phyloP scores from a whole-genome alignment of 2,888 invertebrate species.

The Cryptosula pallasiana region DNA sequence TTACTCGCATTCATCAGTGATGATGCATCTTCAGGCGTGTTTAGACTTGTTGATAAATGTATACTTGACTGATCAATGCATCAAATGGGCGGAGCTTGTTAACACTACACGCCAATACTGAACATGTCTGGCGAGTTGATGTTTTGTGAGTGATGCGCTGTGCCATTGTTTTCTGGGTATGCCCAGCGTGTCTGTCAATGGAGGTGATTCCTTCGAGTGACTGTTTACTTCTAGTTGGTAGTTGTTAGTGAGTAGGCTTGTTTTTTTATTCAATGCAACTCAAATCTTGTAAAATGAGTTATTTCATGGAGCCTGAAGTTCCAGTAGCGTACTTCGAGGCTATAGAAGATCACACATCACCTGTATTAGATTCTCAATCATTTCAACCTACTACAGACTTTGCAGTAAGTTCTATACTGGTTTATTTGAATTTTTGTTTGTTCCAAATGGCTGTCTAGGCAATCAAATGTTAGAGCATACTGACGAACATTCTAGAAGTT shows the following conservation, averaged over 20 bases:
- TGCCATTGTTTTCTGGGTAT: neutral
- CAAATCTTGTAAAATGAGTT: neutral
- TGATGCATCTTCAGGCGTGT: too few species aligned
- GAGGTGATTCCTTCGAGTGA: neutral
- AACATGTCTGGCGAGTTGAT: too few species aligned
- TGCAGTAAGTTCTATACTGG: neutral
- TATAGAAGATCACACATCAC: neutral
- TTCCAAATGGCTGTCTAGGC: too few species aligned
- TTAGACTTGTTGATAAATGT: too few species aligned
- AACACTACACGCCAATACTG: too few species aligned
- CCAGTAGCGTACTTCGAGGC: neutral
- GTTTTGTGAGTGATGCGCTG: too few species aligned
- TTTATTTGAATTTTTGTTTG: too few species aligned
- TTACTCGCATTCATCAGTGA: too few species aligned
- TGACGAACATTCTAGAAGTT: too few species aligned
- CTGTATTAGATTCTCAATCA: neutral
- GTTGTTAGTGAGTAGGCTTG: neutral
- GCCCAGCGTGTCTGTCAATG: neutral
- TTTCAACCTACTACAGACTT: neutral
- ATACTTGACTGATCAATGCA: neutral
- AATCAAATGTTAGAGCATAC: too few species aligned
- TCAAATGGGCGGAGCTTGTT: neutral
- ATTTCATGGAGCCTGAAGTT: neutral
- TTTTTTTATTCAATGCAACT: neutral
- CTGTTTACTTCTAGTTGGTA: neutral